These are phyloP conservation scores for Hippopotamyrus pictus DNA, from an alignment of 2,797 vertebrate species.

Conservation along the genomic window DNA sequence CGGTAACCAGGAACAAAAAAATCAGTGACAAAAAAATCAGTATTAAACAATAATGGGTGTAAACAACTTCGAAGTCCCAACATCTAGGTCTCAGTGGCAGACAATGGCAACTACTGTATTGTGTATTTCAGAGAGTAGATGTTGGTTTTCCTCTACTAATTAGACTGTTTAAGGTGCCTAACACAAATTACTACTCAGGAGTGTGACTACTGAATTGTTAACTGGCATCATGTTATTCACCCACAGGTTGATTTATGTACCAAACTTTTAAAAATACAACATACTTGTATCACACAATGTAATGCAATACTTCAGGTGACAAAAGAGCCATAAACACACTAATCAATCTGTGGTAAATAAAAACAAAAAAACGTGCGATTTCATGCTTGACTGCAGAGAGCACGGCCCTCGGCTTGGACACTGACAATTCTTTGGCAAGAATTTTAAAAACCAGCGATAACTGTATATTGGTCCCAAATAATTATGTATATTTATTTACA, in stretches of 20 bases:
- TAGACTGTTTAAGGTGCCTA: neutral
- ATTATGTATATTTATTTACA: neutral
- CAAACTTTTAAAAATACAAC: neutral
- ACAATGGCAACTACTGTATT: neutral
- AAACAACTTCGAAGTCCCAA: neutral
- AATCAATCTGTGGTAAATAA: neutral
- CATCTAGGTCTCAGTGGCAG: neutral
- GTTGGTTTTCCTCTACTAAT: neutral
- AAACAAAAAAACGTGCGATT: neutral
- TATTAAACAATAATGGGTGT: neutral
- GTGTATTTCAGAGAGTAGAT: neutral
- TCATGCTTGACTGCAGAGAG: neutral
- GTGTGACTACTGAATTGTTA: neutral
- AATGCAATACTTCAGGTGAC: neutral
- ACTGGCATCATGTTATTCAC: neutral
- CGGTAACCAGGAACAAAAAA: neutral
- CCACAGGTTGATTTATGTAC: neutral
- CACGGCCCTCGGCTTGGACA: neutral
- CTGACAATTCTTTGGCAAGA: neutral
- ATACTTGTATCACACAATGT: neutral
- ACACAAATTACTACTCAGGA: neutral
- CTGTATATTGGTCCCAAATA: neutral
- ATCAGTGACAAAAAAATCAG: neutral
- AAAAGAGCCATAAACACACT: neutral
- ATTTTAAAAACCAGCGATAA: neutral